Evolutionary conservation across 2,797 vertebrate species (phyloP), one percentile per base, ranked within the genome.

Genomic region (Mycteria americana): DNA sequence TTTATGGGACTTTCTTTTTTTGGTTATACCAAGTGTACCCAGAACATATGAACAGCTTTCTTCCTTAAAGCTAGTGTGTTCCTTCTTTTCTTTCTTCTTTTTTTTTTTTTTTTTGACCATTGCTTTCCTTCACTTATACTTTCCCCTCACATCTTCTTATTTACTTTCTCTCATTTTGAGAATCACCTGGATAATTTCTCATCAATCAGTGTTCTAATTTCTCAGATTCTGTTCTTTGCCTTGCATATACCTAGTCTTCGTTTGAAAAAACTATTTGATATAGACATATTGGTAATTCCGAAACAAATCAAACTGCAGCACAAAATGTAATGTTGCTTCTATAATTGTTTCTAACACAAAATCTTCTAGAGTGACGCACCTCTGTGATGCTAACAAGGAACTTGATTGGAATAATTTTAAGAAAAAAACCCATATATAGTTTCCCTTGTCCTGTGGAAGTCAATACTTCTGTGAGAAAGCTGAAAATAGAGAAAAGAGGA

Each of bases 391-490:
- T 73, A 80, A 35, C 11, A 72, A 54, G 14, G 22, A 92, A 81
- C 2, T 27, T 46, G 1, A n/a, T 77, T 70, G 51, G 6, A 88
- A 77, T 46, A 74, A 24, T 6, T 72, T 46, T 57, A 82, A n/a
- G 24, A 30, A 39, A 63, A 79, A 35, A 35, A 83, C 9, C 0
- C 0, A 24, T 8, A 1, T 30, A 7, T 31, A 10, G 3, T 74
- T 69, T 64, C 18, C 11, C 10, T 54, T 59, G 28, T 22, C 35
- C 13, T 15, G 3, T 59, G 11, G 5, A 54, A 79, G 13, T 30
- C 12, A 72, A 24, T 64, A 62, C 2, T 56, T 69, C 5, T 4
- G 1, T 46, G 8, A 46, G 27, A 83, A 69, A 68, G 8, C 16
- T 51, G 7, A 19, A 28, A 30, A 16, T 23, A 50, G 12, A 22